Conservation (phyloP, 1,140 invertebrate genomes). For the Camponotus pennsylvanicus region DNA sequence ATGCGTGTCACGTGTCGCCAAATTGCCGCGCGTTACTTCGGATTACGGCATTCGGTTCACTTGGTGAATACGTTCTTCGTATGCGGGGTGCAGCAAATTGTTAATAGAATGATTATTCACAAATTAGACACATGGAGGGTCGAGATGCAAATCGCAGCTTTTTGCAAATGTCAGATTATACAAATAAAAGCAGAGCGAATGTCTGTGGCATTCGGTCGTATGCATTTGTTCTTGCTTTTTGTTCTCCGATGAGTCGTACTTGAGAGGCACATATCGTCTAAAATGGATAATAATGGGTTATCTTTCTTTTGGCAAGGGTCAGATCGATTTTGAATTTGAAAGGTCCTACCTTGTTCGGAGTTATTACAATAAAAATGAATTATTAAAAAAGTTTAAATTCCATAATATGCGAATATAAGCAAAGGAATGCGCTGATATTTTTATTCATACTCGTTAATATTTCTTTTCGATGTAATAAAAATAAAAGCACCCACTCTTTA, state of each 20-base stretch:
- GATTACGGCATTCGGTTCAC: slow-evolving; percentile 47
- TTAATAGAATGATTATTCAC: slow-evolving; percentile 47
- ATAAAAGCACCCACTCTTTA: neutral
- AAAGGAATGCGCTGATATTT: neutral
- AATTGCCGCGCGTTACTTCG: slow-evolving; percentile 30
- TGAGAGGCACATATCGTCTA: neutral
- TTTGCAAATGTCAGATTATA: neutral
- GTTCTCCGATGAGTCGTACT: neutral
- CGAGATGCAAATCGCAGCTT: neutral
- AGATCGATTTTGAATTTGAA: too few species aligned
- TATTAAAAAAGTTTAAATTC: neutral
- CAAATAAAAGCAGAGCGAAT: neutral
- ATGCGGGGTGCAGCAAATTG: neutral
- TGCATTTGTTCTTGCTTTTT: too few species aligned
- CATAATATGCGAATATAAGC: neutral
- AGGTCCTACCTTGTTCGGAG: too few species aligned
- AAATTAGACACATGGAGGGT: neutral
- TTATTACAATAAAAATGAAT: neutral
- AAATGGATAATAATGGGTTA: neutral
- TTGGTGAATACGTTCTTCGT: neutral
- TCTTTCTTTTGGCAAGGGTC: neutral
- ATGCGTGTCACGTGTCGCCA: slow-evolving; percentile 24
- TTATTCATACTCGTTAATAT: neutral
- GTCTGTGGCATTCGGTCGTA: too few species aligned
- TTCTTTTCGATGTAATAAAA: neutral